Evolutionary conservation across 2,888 invertebrate genomes (phyloP).

Genomic region (Periphyllus acericola): DNA sequence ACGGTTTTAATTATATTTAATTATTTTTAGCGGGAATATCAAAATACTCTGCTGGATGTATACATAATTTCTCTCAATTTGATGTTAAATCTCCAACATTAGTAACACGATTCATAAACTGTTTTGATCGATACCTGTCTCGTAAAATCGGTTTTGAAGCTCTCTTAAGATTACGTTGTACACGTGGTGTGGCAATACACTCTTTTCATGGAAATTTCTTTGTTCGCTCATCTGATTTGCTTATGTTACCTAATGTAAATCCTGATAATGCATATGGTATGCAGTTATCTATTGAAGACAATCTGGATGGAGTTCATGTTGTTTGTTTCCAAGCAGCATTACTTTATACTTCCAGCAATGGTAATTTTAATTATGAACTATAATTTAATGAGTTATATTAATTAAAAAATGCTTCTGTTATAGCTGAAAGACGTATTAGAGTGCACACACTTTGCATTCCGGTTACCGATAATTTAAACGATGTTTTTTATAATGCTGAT

Average conservation of each 20-base stretch:
- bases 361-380: constrained; percentile 66
- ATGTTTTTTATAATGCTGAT: constrained; percentile 90
- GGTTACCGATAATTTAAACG: constrained; percentile 83
- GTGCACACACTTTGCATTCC: constrained; percentile 97
- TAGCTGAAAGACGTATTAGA: constrained; percentile 93
- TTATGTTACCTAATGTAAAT: constrained; percentile 96
- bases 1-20: constrained; percentile 20
- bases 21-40: constrained; percentile 81
- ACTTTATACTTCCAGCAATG: constrained; percentile 94
- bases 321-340: constrained; percentile 98
- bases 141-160: constrained; percentile 99
- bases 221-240: constrained; percentile 94
- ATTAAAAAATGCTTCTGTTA: constrained; percentile 12
- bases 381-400: constrained; percentile 37
- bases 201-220: constrained; percentile 99
- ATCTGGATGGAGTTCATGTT: constrained; percentile 82
- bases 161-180: constrained; percentile 96
- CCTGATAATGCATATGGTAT: constrained; percentile 98
- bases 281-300: constrained; percentile 96
- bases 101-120: constrained; percentile 79
- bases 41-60: constrained; percentile 93
- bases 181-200: constrained; percentile 91
- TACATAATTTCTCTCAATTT: constrained; percentile 92
- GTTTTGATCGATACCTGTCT: constrained; percentile 88
- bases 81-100: constrained; percentile 76